Evolutionary conservation across 92 coral and sea anemone genomes (phyloP).

Genomic region (Ricordea florida): DNA sequence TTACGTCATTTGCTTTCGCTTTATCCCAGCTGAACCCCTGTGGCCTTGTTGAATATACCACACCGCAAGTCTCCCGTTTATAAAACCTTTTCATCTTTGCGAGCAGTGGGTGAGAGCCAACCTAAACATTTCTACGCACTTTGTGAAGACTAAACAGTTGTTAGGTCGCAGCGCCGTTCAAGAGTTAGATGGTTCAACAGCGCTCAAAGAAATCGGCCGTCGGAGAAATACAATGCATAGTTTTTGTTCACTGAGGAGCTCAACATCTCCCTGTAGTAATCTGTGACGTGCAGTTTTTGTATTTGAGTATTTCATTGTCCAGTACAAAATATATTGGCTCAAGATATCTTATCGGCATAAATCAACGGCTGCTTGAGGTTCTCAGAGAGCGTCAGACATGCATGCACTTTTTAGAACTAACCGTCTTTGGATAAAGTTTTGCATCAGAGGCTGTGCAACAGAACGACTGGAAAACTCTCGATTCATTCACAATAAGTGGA

Average conservation of each 20-base stretch:
- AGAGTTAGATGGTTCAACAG: neutral
- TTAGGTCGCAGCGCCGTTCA: too few relatives aligned
- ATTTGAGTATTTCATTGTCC: slow-evolving; percentile 50
- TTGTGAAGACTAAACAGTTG: neutral
- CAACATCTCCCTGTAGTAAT: slow-evolving; percentile 17
- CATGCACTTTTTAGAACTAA: too few relatives aligned
- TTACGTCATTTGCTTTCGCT: slow-evolving; percentile 57
- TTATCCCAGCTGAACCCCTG: slow-evolving; percentile 32
- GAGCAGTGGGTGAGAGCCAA: slow-evolving; percentile 46
- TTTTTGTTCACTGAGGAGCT: slow-evolving; percentile 6
- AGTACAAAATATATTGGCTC: slow-evolving; percentile 44
- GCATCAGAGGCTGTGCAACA: too few relatives aligned
- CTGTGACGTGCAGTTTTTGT: slow-evolving; percentile 25
- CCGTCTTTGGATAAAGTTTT: too few relatives aligned
- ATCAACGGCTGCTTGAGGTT: slow-evolving; percentile 43
- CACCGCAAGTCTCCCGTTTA: slow-evolving; percentile 66
- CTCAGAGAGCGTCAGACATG: neutral
- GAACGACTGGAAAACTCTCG: too few relatives aligned
- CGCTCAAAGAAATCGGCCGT: neutral
- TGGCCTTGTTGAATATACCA: slow-evolving; percentile 60
- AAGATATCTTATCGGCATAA: slow-evolving; percentile 51
- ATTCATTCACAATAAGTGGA: too few relatives aligned
- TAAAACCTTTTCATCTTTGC: slow-evolving; percentile 56
- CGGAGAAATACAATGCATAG: neutral
- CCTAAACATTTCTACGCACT: slow-evolving; percentile 41